These are phyloP conservation scores for Heliocidaris tuberculata DNA, from an alignment of 35 echinoderm and acorn worm genomes.

Conservation along the genomic window DNA sequence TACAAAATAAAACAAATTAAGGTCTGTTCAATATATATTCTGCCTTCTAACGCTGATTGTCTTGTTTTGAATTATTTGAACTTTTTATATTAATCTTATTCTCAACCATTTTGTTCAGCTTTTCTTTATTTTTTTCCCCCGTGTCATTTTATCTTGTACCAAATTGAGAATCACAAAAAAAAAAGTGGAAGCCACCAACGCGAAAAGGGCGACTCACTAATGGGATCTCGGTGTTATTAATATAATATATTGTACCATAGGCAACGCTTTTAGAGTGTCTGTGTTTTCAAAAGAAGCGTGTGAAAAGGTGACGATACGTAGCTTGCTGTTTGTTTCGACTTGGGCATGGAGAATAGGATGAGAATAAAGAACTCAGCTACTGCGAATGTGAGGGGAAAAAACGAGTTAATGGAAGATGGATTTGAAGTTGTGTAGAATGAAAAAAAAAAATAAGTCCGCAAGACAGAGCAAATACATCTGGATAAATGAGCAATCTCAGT, in stretches of 20 bases:
- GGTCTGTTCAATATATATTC: neutral
- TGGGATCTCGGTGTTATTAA: neutral
- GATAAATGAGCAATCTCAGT: neutral
- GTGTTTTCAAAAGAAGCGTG: neutral
- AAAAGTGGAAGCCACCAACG: neutral
- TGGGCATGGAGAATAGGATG: neutral
- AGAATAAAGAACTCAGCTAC: neutral
- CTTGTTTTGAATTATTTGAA: neutral
- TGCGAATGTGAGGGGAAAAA: neutral
- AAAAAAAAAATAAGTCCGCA: neutral
- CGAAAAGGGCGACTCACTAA: neutral
- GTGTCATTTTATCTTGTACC: neutral
- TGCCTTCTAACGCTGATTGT: neutral
- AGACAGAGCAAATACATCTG: neutral
- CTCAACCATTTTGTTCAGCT: neutral
- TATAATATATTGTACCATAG: neutral
- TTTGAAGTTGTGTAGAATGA: neutral
- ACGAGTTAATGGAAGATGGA: constrained; percentile 3
- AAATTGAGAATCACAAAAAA: neutral
- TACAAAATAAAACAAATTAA: neutral
- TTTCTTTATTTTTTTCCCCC: neutral
- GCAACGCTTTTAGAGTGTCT: constrained; percentile 1
- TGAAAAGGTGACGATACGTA: neutral
- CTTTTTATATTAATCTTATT: neutral
- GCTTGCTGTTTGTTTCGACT: neutral